Conservation (phyloP, 1,140 invertebrate species). For the Berghia stephanieae region DNA sequence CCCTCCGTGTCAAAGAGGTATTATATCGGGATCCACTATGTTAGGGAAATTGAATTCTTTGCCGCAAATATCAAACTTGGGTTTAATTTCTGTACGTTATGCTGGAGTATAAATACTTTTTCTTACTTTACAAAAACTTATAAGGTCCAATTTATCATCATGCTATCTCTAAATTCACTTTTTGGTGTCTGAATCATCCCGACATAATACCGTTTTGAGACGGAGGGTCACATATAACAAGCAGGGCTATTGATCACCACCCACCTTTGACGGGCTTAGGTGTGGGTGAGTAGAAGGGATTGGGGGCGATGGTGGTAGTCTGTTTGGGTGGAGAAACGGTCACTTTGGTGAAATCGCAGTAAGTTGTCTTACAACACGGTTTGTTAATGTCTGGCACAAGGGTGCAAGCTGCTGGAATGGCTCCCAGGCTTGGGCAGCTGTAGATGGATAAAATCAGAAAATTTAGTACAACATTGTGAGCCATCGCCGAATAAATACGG, state of each 20-base stretch:
- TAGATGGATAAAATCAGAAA: not conserved
- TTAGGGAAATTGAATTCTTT: no score
- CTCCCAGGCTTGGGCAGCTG: conserved; percentile 46
- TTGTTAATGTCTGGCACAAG: conserved; percentile 42
- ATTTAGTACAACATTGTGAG: conserved; percentile 27
- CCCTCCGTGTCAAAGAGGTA: no score
- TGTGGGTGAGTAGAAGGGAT: conserved; percentile 17
- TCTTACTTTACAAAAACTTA: no score
- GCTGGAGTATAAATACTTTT: no score
- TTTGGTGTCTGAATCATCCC: no score
- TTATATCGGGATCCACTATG: no score
- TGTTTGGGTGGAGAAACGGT: conserved; percentile 5
- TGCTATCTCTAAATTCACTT: no score
- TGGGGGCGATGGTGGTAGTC: conserved; percentile 4
- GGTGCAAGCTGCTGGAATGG: conserved; percentile 42
- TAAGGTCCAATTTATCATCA: no score
- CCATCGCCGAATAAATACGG: conserved; percentile 23
- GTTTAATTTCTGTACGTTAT: no score
- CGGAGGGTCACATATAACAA: no score
- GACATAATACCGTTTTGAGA: no score
- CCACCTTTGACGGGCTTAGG: conserved; percentile 2
- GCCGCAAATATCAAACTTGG: no score
- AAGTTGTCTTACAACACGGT: conserved; percentile 50
- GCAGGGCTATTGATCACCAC: not conserved
- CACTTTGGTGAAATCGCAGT: conserved; percentile 36